Evolutionary conservation across 2,888 invertebrate species (phyloP).

Genomic region (Balanococcus diminutus): DNA sequence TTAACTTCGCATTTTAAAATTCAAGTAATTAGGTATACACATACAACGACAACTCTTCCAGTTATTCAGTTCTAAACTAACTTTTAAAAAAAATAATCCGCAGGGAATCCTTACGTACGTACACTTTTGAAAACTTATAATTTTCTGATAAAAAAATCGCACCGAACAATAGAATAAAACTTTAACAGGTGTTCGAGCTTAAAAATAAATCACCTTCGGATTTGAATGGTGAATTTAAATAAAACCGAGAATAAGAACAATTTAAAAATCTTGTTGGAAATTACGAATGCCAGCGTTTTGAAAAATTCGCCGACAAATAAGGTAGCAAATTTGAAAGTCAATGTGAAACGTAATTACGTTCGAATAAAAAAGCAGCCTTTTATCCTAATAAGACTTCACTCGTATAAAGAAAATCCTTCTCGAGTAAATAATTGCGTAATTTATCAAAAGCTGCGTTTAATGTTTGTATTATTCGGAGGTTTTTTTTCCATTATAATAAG

Average conservation of each 20-base stretch:
- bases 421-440: background rate
- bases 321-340: background rate
- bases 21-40: no score
- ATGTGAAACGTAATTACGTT: background rate
- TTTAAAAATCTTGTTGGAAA: background rate
- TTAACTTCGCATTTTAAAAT: no score
- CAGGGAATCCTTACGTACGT: background rate
- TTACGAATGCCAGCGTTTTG: background rate
- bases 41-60: no score
- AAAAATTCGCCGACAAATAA: background rate
- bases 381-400: background rate
- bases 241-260: background rate
- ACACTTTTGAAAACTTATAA: background rate
- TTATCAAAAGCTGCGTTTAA: background rate
- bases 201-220: background rate
- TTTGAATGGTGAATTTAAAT: background rate
- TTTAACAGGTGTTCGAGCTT: background rate
- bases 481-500: background rate
- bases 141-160: no score
- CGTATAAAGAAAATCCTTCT: background rate
- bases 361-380: background rate
- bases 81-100: background rate
- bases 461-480: slow-evolving; percentile 9
- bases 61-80: no score
- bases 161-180: no score